Base-by-base conservation (phyloP, 2,797 vertebrate species). In the Melanotaenia trifasciata region DNA sequence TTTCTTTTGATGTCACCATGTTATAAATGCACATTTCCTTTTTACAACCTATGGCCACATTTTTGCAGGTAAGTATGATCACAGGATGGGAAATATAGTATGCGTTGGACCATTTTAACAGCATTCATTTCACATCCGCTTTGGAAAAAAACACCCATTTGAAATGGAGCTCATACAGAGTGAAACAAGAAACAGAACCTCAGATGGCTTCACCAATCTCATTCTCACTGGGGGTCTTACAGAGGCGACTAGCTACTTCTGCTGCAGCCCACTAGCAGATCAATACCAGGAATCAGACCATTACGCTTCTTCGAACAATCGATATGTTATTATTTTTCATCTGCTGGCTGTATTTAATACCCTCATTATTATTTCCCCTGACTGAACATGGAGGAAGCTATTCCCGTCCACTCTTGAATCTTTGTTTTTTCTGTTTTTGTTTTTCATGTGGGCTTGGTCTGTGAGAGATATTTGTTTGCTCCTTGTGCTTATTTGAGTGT, bases 241-340 rank as follows among this genome's bases (percentile, higher is more conserved):
- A 82, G 83, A 79, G 83, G 82, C 67, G 84, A 87, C 84, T 73
- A 67, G 84, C 84, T 83, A 68, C 91, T 86, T 87, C 82, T 89
- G 87, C 85, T 81, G 59, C 67, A 81, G 85, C 88, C 85, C 54
- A 70, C 78, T 78, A 4, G 66, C 82, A 66, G 91, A 95, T 95
- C 94, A 92, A 95, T 95, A 94, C 80, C 86, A 93, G 93, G 91
- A 94, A 95, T 95, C 92, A 93, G 93, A 87, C 92, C 91, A 94
- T 94, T 94, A 94, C 84, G 84, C 86, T 90, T 90, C 88, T 93
- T 93, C 93, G 90, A 93, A 77, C 89, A 90, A 95, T 95, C 94
- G 70, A 95, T 95, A 95, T 94, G 94, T 95, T 95, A 94, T 95
- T 95, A 95, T 94, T 95, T 95, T 94, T 94, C 93, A 95, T 95